Base-by-base conservation (phyloP, 2,888 invertebrate genomes). In the Dermolepida albohirtum region DNA sequence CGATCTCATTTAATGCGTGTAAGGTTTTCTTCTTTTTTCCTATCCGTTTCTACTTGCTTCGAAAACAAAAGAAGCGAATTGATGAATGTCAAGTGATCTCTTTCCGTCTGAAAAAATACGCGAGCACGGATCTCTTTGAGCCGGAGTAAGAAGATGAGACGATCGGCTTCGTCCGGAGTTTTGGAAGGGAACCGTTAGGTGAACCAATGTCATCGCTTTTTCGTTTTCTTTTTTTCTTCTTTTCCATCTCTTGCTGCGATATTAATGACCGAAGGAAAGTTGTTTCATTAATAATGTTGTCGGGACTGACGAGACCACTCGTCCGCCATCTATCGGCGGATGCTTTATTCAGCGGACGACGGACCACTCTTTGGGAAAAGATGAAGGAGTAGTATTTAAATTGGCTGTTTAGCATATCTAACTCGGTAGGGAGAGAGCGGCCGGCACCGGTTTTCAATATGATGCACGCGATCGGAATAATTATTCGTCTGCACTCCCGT, bases 371-470 rank as follows among this genome's bases (percentile, higher is more conserved):
- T 34, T 34, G 34, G 34, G 34, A 34, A 34, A 34, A 47, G 47
- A 17, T 47, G 47, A 14, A 47, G 47, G 47, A 34, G 34, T 44
- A 44, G 44, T 47, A 47, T 47, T 47, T 17, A 47, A 47, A 47
- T 47, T 47, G 47, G 47, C 47, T 47, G 47, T 47, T 47, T 47
- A 47, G 47, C 47, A 47, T 47, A 47, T 47, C 47, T 47, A 47
- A 47, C 34, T 34, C 34, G 34, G 34, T 34, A 34, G 34, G 10
- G 10, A 34, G 34, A 34, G 34, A 10, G 34, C 34, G 34, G 10
- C 6, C 34, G 34, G 10, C 34, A 34, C 8, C 34, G 34, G 8
- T 34, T 34, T 34, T 34, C 34, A 34, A 34, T 34, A 34, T 34
- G 34, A 34, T 34, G 34, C 34, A 34, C 34, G 34, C 34, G 34